A percentile compares a stretch with the other conserved stretches of the same genome.
These are phyloP conservation scores for Isurus oxyrinchus DNA, from an alignment of 2,113 vertebrate genomes.

Conservation along the genomic window DNA sequence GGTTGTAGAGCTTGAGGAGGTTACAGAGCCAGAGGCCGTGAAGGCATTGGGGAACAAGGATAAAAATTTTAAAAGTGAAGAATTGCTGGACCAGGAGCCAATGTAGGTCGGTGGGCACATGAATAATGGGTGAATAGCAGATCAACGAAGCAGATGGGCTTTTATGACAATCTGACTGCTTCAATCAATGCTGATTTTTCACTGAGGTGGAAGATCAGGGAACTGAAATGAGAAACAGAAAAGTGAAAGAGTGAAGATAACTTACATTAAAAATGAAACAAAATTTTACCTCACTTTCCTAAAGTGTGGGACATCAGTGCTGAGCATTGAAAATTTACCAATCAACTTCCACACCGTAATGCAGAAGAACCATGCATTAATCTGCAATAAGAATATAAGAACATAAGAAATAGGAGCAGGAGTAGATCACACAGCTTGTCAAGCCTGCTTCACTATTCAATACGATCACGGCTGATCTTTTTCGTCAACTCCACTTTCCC, in stretches of 20 bases:
- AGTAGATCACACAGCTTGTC: no score
- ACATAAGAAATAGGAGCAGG: background rate
- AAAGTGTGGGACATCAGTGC: background rate
- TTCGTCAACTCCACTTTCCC: no score
- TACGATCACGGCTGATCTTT: no score
- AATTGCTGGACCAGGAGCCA: background rate
- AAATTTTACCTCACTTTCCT: background rate
- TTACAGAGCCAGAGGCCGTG: no score
- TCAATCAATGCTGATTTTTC: background rate
- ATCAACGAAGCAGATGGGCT: no score
- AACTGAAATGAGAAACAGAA: background rate
- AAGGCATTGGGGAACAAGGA: no score
- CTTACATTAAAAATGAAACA: background rate
- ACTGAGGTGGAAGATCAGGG: background rate
- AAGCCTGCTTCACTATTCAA: no score
- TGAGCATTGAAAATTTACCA: constrained; percentile 23
- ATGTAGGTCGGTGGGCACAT: background rate
- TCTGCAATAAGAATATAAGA: background rate
- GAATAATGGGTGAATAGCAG: background rate
- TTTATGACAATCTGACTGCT: no score
- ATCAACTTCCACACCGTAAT: background rate
- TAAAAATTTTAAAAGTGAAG: no score
- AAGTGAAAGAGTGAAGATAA: no score
- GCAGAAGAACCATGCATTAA: background rate
- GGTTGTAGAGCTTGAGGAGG: no score